Evolutionary conservation across 2,888 invertebrate genomes (phyloP).

Genomic region (Phlogophora meticulosa): DNA sequence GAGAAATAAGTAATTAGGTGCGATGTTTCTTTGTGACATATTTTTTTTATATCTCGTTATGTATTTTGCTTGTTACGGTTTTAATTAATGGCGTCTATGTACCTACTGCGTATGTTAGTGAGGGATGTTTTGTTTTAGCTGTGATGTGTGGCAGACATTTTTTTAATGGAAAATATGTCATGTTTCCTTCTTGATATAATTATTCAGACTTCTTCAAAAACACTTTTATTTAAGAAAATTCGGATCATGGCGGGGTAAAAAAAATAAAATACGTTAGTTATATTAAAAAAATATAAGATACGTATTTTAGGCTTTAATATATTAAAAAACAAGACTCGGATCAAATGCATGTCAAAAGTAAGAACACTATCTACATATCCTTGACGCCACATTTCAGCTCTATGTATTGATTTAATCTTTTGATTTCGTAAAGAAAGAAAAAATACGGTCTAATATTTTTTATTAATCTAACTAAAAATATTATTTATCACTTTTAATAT

Average conservation of each 20-base stretch:
- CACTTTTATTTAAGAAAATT: background rate
- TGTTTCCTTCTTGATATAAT: conserved; percentile 11
- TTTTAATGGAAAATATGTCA: conserved; percentile 15
- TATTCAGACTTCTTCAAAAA: background rate
- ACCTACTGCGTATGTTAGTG: conserved; percentile 22
- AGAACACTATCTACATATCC: no score
- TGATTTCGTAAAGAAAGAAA: no score
- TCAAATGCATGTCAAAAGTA: no score
- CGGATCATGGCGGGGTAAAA: no score
- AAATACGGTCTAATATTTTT: no score
- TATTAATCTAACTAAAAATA: no score
- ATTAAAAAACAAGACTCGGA: no score
- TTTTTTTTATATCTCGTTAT: conserved; percentile 70
- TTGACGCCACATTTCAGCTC: no score
- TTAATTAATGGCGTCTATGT: conserved; percentile 66
- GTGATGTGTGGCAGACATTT: background rate
- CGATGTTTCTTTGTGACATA: conserved; percentile 73
- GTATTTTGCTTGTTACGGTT: conserved; percentile 64
- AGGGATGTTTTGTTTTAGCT: conserved; percentile 36
- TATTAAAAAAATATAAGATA: background rate
- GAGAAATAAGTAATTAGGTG: conserved; percentile 89
- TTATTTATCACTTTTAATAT: no score
- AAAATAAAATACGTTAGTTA: no score
- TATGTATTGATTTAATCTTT: no score
- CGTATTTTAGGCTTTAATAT: no score